Percentiles rank a stretch among this genome's conserved stretches.
These are phyloP conservation scores for Oscheius sp. DNA, from an alignment of 2,888 invertebrate genomes.

Conservation along the genomic window DNA sequence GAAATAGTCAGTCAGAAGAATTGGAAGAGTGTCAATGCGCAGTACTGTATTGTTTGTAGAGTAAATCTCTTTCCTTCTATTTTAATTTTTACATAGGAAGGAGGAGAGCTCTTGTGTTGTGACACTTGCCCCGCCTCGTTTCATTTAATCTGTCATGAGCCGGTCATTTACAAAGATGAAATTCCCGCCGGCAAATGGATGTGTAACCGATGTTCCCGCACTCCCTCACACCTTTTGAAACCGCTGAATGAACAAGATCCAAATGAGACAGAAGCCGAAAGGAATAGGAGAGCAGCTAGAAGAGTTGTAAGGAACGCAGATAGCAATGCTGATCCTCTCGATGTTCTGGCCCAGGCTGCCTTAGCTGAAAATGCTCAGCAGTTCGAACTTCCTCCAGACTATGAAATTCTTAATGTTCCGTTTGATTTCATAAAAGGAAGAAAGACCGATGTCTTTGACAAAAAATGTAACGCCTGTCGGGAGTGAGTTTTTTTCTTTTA, in stretches of 20 bases:
- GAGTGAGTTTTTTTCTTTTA: background rate
- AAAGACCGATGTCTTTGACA: conserved; percentile 4
- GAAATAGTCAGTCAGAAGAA: conserved; percentile 19
- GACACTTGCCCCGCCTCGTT: conserved; percentile 95
- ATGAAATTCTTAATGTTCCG: conserved; percentile 4
- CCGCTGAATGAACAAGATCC: conserved; percentile 8
- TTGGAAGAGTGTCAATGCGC: conserved; percentile 37
- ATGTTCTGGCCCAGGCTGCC: conserved; percentile 19
- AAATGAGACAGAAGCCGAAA: conserved; percentile 9
- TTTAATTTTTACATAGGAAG: conserved; percentile 76
- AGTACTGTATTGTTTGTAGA: conserved; percentile 37
- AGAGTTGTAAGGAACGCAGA: background rate
- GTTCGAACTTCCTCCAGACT: conserved; percentile 23
- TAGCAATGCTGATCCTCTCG: conserved; percentile 16
- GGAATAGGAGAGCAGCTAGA: conserved; percentile 13
- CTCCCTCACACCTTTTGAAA: conserved; percentile 8
- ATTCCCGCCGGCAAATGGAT: conserved; percentile 76
- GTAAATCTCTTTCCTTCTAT: conserved; percentile 15
- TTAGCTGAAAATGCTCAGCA: conserved; percentile 19
- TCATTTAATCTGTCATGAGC: conserved; percentile 94
- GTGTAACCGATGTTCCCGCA: conserved; percentile 17
- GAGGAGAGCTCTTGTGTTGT: conserved; percentile 92
- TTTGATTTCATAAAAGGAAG: conserved; percentile 1
- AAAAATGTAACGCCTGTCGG: conserved; percentile 10
- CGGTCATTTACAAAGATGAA: conserved; percentile 87